Evolutionary conservation across 2,888 invertebrate species (phyloP), one percentile per base, ranked within the genome.

Genomic region (Plemyria rubiginata): DNA sequence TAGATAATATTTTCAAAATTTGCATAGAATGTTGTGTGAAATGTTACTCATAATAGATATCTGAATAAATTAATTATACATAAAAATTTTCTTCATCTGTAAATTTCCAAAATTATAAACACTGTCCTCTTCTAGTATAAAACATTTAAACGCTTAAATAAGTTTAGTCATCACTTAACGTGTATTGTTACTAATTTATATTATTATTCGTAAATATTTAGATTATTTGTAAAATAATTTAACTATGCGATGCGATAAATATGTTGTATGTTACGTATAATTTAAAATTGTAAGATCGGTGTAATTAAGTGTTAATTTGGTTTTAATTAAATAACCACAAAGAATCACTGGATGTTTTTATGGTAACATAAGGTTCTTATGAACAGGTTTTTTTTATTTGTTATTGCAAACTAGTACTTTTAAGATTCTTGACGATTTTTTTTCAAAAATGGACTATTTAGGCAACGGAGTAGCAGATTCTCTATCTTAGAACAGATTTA

Each of bases 301-400:
- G 90, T 91, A 86, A 78, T 84, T 81, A 87, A 87, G 81, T 88
- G 87, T 90, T 88, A 84, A 75, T 86, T 90, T 90, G 74, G 80
- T 82, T 88, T 87, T 80, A 81, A 88, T 87, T 88, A 90, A 90
- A 90, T 84, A 86, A 66, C 60, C 63, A 68, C 50, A 62, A 49
- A 16, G 16, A 64, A 41, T 50, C 57, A 60, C 84, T 84, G 81
- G 84, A 84, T 81, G 73, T 73, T 64, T 32, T 36, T 51, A 22
- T 16, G 15, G 13, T n/a, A 32, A 32, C 6, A 0, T 32, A 6
- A 32, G n/a, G 1, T 8, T 32, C 32, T 3, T 32, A 6, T 8
- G 7, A 6, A 32, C 32, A 5, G 32, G 32, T 32, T 22, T 22
- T 6, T 6, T 32, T 8, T 8, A 8, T 32, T 32, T 32, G 32